Evolutionary conservation across 2,888 invertebrate species (phyloP), one percentile per base, ranked within the genome.

Genomic region (Lochmaea crataegi): DNA sequence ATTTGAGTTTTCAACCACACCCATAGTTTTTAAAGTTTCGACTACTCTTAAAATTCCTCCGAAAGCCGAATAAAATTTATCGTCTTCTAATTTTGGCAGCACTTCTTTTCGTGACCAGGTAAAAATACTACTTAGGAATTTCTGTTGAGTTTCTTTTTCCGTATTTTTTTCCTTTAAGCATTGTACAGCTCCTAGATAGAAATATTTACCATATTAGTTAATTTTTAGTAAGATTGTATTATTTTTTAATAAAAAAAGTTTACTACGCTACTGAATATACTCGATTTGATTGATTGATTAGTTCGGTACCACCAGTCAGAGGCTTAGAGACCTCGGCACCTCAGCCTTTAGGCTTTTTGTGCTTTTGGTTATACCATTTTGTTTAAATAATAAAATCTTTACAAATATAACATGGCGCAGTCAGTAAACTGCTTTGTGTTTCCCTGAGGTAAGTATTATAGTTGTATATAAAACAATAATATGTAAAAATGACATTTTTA

Each of bases 11-110:
- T 14, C 38, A 11, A 45, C 53, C 83, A 71, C 74, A 32, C 88
- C 86, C 73, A 82, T 71, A 71, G 83, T 77, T 76, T 84, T 85
- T 68, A 89, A 79, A 1, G 87, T 86, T 58, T 85, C 84, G 42
- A 86, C 82, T 18, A 89, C 84, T 73, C 86, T 77, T 51, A 85
- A 75, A 38, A 86, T 82, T 0, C 86, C 86, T 0, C 87, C 87
- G 74, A 87, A 87, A 14, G 86, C 91, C 4, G 90, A 86, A 79
- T 92, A 92, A 78, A 92, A 88, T 72, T 88, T 87, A 9, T 91
- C 90, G 78, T 92, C 91, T 65, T 87, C 87, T 18, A 92, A 86
- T 81, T 90, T 91, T 0, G 84, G 82, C 0, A 83, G 42, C 18
- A 87, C 87, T 78, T 87, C 87, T 81, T 82, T 81, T 22, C 84